Conservation (phyloP, 2,797 vertebrate genomes). For the Galago senegalensis region DNA sequence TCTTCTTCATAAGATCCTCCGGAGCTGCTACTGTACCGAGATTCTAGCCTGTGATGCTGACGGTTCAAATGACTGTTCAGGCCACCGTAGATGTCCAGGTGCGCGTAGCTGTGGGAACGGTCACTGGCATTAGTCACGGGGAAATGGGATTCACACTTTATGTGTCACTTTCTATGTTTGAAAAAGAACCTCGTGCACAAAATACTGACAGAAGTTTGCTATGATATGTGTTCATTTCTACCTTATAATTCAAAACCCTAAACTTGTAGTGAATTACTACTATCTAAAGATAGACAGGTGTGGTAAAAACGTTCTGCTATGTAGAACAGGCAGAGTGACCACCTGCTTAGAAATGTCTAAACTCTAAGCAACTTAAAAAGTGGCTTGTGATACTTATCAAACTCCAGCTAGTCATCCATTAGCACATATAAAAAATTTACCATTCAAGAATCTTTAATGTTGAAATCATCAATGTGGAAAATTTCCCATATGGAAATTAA, state of each 20-base stretch:
- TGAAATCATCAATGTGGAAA: neutral
- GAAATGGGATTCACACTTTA: neutral
- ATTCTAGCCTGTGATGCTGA: conserved; percentile 98
- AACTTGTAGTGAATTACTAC: neutral
- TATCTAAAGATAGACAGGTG: neutral
- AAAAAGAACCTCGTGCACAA: neutral
- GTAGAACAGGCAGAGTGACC: conserved; percentile 3
- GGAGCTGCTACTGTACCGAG: conserved; percentile 99
- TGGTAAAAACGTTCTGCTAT: neutral
- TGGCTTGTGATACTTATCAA: neutral
- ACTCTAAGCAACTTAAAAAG: neutral
- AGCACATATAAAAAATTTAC: neutral
- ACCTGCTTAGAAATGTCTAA: neutral
- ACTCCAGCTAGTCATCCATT: neutral
- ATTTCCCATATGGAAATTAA: neutral
- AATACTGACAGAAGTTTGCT: neutral
- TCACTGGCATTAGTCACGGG: neutral
- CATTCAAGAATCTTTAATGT: neutral
- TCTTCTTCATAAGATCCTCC: conserved; percentile 99
- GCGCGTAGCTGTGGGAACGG: conserved; percentile 92
- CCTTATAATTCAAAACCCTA: conserved; percentile 30
- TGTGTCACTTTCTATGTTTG: neutral
- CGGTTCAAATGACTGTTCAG: conserved; percentile 97
- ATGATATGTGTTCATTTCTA: neutral
- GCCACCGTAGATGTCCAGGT: conserved; percentile 97